Evolutionary conservation across 2,797 vertebrate genomes (phyloP).

Genomic region (Hoplostethus mediterraneus): DNA sequence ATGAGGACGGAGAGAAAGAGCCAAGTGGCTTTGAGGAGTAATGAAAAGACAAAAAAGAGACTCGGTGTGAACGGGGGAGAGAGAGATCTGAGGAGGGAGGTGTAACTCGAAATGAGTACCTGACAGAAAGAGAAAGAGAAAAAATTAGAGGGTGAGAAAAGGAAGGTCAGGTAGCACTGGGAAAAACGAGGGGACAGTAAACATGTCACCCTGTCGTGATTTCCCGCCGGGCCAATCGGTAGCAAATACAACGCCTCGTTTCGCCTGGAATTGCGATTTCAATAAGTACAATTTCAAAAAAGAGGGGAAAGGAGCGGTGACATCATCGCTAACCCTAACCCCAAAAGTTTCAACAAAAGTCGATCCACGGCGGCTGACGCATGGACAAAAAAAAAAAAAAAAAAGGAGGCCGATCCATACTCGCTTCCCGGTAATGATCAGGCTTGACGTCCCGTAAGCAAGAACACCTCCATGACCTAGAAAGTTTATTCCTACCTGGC

Average conservation of each 20-base stretch:
- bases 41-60: not conserved
- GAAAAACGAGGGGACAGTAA: not conserved
- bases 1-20: slow-evolving; percentile 31
- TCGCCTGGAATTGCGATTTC: no score
- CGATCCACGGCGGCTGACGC: not conserved
- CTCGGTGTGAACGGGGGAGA: not conserved
- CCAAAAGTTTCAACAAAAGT: not conserved
- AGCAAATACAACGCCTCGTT: no score
- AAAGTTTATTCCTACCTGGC: no score
- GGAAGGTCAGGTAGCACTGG: not conserved
- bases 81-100: slow-evolving; percentile 33
- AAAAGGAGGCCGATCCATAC: no score
- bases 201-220: not conserved
- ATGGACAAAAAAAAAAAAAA: no score
- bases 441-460: no score
- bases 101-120: slow-evolving; percentile 20
- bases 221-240: not conserved
- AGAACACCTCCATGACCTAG: no score
- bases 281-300: no score
- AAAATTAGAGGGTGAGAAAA: slow-evolving; percentile 1
- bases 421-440: no score
- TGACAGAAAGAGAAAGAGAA: not conserved
- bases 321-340: no score
- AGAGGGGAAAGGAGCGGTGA: no score
- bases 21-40: not conserved